A percentile compares a stretch with the other conserved stretches of the same genome.
phyloP scores from a whole-genome alignment of 1,140 invertebrate species.

The Caenorhabditis latens region DNA sequence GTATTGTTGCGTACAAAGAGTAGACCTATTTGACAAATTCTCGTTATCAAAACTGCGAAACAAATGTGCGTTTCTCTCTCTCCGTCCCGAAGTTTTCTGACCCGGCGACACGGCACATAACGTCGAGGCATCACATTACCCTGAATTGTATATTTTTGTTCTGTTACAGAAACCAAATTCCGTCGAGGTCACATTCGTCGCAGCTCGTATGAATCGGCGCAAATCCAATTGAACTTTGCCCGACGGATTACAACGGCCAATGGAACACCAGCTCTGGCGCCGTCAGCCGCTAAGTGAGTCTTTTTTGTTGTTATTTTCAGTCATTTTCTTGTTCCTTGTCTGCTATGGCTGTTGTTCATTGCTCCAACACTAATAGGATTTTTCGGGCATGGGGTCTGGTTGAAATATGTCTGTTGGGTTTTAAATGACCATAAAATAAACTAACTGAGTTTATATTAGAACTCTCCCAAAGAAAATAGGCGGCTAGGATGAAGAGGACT shows the following conservation, averaged over 20 bases:
- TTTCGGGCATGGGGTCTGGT: background rate
- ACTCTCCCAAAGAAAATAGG: background rate
- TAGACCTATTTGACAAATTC: no score
- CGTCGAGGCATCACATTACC: background rate
- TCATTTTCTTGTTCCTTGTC: conserved; percentile 22
- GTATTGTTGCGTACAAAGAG: background rate
- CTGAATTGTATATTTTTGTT: conserved; percentile 11
- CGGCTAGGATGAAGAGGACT: background rate
- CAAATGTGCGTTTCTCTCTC: no score
- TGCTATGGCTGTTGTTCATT: background rate
- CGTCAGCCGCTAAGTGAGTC: conserved; percentile 44
- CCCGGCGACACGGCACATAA: background rate
- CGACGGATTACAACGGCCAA: conserved; percentile 58
- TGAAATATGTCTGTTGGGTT: background rate
- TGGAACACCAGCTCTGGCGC: conserved; percentile 52
- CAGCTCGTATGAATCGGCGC: conserved; percentile 65
- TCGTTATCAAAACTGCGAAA: no score
- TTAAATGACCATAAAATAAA: background rate
- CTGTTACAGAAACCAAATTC: conserved; percentile 53
- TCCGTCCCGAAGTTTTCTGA: background rate
- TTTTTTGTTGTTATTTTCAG: conserved; percentile 6
- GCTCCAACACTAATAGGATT: background rate
- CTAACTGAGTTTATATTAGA: background rate
- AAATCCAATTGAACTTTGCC: conserved; percentile 64
- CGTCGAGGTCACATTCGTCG: conserved; percentile 66